Conservation (phyloP, 2,113 vertebrate species). For the Microtus montanus region DNA sequence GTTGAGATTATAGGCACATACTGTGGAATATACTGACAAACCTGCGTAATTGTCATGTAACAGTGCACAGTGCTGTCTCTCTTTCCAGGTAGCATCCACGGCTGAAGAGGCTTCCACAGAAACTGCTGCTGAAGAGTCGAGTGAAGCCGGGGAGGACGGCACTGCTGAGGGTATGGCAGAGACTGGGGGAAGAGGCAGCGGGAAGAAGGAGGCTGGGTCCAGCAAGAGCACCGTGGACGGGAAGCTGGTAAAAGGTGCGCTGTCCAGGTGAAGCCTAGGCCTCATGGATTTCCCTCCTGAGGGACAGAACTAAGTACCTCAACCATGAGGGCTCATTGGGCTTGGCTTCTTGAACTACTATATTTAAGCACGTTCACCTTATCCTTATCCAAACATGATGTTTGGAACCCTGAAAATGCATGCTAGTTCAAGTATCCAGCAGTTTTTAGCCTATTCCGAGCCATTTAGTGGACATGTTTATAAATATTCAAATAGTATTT, state of each 20-base stretch:
- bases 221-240: conserved; percentile 84
- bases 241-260: conserved; percentile 88
- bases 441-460: background rate
- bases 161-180: conserved; percentile 77
- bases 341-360: background rate
- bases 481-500: background rate
- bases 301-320: background rate
- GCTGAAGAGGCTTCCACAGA: conserved; percentile 82
- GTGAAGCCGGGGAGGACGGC: conserved; percentile 75
- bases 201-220: conserved; percentile 79
- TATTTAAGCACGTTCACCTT: background rate
- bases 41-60: rapidly evolving
- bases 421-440: rapidly evolving
- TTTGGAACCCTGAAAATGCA: background rate
- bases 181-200: conserved; percentile 53
- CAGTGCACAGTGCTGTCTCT: background rate
- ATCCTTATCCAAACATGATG: background rate
- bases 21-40: background rate
- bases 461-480: too few species aligned
- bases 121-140: background rate
- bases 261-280: background rate
- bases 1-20: background rate
- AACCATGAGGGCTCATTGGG: background rate
- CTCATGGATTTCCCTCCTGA: background rate
- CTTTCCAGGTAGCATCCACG: conserved; percentile 77